Conservation (phyloP, 2,113 vertebrate genomes). For the Perognathus longimembris region DNA sequence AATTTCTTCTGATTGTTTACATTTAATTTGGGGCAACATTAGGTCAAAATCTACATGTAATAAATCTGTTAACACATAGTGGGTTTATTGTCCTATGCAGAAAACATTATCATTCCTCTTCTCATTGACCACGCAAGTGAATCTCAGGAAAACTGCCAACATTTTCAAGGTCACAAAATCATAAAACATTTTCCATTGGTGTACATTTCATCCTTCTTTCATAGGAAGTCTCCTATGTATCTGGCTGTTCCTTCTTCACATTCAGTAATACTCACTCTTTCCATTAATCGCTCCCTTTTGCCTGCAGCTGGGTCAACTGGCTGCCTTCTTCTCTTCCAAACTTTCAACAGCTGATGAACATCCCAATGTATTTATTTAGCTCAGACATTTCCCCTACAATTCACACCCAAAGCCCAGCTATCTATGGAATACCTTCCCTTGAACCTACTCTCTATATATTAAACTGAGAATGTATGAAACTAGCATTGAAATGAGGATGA, state of each 20-base stretch:
- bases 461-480: not conserved
- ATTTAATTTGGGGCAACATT: too few species aligned
- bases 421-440: not conserved
- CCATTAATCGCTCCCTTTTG: not conserved
- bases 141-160: not conserved
- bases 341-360: not conserved
- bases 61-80: too few species aligned
- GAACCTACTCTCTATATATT: not conserved
- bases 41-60: too few species aligned
- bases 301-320: not conserved
- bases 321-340: not conserved
- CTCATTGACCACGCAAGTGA: not conserved
- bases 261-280: not conserved
- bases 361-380: not conserved
- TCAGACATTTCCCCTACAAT: not conserved
- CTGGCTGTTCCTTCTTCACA: not conserved
- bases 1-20: too few species aligned
- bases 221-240: not conserved
- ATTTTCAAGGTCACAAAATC: constrained; percentile 18
- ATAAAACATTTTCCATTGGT: not conserved
- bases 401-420: not conserved
- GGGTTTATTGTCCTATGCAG: not conserved
- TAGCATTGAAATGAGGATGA: not conserved
- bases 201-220: not conserved
- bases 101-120: not conserved